Base-by-base conservation (phyloP, 1,140 invertebrate genomes). In the Drosophila tani region DNA sequence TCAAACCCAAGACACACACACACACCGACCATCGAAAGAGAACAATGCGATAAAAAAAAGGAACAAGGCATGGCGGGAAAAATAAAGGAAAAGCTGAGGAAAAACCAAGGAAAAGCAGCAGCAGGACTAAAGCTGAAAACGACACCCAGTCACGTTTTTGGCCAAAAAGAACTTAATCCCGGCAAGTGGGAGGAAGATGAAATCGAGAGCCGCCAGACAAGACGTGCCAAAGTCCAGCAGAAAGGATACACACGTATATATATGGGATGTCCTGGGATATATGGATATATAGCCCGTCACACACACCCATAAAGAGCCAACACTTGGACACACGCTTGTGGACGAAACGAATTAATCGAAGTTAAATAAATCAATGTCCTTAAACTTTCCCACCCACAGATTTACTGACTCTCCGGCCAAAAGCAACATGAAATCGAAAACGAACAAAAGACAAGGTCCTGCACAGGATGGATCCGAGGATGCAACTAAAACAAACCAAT, bases 311-410 rank as follows among this genome's bases (percentile, higher is more conserved):
- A 50, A 51, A 27, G 17, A 24, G 51, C 41, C 43, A 63, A 32
- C 65, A 55, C 27, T 58, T 71, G 66, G 69, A 73, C 67, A 73
- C 69, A 73, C 67, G 67, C 57, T 68, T 68, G 63, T 59, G 69
- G 53, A 75, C 57, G 70, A 86, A 91, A 91, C 81, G 78, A 87
- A 91, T 91, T 92, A 91, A 91, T 91, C 90, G 90, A 91, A 91
- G 77, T 92, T 67, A 91, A 91, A 91, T 91, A 91, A 91, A 91
- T 91, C 90, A 91, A 91, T 84, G 90, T 91, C 90, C 75, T 86
- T 83, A 85, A 85, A 82, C 77, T 83, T 91, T 73, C 11, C 68
- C 50, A 58, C 49, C 55, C 71, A 79, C 66, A 91, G 90, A 91
- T 91, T 91, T 91, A 82, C 58, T 65, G 57, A 62, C 63, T 58